These are phyloP conservation scores for Aphrocallistes beatrix DNA, from an alignment of 37 sponge, comb jelly and placozoan species.

Conservation along the genomic window DNA sequence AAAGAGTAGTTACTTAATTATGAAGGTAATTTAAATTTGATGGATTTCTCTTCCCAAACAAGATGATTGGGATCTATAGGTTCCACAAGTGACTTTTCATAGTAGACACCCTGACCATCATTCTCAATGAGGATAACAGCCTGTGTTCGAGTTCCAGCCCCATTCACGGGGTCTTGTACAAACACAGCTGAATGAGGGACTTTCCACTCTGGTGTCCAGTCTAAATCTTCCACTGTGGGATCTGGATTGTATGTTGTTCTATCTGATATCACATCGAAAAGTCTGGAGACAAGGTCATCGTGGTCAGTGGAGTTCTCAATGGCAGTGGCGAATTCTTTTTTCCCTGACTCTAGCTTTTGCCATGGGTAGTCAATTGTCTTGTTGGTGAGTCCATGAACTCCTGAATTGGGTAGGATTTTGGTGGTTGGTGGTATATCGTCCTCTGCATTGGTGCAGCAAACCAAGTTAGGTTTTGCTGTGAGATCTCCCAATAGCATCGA, in stretches of 20 bases:
- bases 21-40: no score
- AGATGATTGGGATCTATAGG: background rate
- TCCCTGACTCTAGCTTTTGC: constrained; percentile 46
- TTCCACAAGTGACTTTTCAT: background rate
- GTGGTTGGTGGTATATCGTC: no score
- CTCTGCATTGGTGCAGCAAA: constrained; percentile 30
- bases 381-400: constrained; percentile 52
- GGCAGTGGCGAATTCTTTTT: constrained; percentile 26
- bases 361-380: constrained; percentile 46
- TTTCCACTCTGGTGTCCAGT: background rate
- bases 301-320: background rate
- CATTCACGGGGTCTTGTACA: background rate
- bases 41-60: background rate
- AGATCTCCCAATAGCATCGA: background rate
- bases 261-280: background rate
- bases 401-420: background rate
- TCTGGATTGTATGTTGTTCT: background rate
- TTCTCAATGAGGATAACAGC: background rate
- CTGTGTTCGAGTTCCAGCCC: background rate
- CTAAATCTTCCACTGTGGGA: background rate
- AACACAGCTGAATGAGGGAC: background rate
- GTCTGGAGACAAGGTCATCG: background rate
- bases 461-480: background rate
- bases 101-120: background rate
- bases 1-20: no score